Base-by-base conservation (phyloP, 2,888 invertebrate genomes). In the Rapana venosa region DNA sequence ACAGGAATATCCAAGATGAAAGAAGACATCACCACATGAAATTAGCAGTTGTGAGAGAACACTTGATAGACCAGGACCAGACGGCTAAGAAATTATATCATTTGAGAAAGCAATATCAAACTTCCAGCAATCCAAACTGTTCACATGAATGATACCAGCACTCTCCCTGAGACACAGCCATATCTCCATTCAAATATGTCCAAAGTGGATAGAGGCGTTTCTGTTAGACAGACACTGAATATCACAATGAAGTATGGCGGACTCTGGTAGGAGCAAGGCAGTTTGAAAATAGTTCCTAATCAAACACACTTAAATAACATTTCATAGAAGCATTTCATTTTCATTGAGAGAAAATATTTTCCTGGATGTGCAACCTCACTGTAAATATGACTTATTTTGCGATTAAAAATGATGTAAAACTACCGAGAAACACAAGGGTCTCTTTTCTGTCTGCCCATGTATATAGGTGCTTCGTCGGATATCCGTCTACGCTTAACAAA, bases 201-300 rank as follows among this genome's bases (percentile, higher is more conserved):
- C 89, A 85, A 17, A 66, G 22, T 32, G n/a, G 11, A 26, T 32
- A 58, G 61, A 56, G 84, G 84, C 85, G 74, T 35, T 61, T 74
- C 85, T 77, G 79, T 32, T 32, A 56, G 61, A 35, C 36, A 58
- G 81, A 47, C 77, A 88, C 56, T 61, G 56, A 17, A 1, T 61
- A 83, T 26, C 79, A 86, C 84, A 85, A 88, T 84, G 87, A 90
- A 90, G 90, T 92, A 91, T 92, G 91, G 91, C 90, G 91, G 91
- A 90, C 86, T 87, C 88, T 86, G n/a, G n/a, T n/a, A 91, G 90
- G 89, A 91, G 81, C 92, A 90, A 85, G 92, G 87, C 92, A 92
- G 91, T 92, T 92, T 90, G 90, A 92, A 92, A 92, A 91, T 92
- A 92, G 92, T 92, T 84, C 92, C 74, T 56, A 26, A 26, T 6